Percentiles rank a stretch among this genome's conserved stretches.
Conservation (phyloP, 2,797 vertebrate genomes). For the Sternarchorhynchus goeldii region DNA sequence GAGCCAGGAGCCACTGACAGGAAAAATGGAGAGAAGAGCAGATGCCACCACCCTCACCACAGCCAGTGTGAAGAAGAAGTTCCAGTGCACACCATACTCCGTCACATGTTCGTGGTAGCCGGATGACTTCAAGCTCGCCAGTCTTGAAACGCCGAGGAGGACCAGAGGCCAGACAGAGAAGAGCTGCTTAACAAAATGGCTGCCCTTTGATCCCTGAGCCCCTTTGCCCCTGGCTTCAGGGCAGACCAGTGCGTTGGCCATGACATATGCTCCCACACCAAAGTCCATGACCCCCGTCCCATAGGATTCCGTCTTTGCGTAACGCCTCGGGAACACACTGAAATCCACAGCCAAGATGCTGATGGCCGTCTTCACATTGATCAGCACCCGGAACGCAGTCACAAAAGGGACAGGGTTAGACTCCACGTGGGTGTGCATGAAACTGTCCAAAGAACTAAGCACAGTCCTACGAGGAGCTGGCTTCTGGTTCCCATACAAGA, state of each 20-base stretch:
- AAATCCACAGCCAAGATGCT: slow-evolving; percentile 96
- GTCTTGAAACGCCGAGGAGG: slow-evolving; percentile 82
- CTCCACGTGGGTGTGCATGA: slow-evolving; percentile 74
- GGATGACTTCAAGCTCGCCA: slow-evolving; percentile 82
- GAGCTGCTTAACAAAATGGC: slow-evolving; percentile 75
- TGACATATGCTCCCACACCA: slow-evolving; percentile 89
- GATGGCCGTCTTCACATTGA: slow-evolving; percentile 87
- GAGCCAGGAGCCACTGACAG: slow-evolving; percentile 76
- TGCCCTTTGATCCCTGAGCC: slow-evolving; percentile 63
- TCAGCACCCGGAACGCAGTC: slow-evolving; percentile 83
- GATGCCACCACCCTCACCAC: slow-evolving; percentile 83
- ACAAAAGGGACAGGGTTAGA: slow-evolving; percentile 81
- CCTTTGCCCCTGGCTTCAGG: slow-evolving; percentile 83
- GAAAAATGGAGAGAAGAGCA: slow-evolving; percentile 77
- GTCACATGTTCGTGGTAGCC: slow-evolving; percentile 90
- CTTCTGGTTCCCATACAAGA: slow-evolving; percentile 68
- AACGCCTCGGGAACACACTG: slow-evolving; percentile 86
- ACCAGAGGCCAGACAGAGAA: slow-evolving; percentile 84
- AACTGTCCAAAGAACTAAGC: slow-evolving; percentile 65
- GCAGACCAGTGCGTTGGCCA: slow-evolving; percentile 88
- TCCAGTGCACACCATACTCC: slow-evolving; percentile 97
- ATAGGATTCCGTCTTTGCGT: slow-evolving; percentile 93
- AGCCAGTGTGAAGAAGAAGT: slow-evolving; percentile 95
- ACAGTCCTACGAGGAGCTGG: slow-evolving; percentile 36
- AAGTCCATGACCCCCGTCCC: slow-evolving; percentile 97